Base-by-base conservation (phyloP, 2,888 invertebrate genomes). In the Luperina nickerlii region DNA sequence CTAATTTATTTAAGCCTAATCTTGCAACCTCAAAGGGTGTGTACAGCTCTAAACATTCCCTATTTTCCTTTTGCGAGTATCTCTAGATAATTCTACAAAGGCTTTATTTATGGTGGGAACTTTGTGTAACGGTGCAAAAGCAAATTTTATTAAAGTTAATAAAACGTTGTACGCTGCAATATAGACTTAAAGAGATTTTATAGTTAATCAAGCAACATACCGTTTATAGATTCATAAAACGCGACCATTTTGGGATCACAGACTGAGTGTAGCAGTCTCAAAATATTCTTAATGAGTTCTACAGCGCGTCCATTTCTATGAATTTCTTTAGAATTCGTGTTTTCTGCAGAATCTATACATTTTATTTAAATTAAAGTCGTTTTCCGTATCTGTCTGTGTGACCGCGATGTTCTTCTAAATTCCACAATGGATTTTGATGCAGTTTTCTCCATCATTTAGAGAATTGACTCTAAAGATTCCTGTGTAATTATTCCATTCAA, bases 201-300 rank as follows among this genome's bases (percentile, higher is more conserved):
- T 72, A 81, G 82, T 87, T 87, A 74, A 87, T 87, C 82, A 79
- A 74, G 78, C 62, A 80, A 70, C 45, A 68, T 76, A 62, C 15
- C 18, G 38, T 42, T 86, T 88, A 82, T 74, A 67, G 68, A 75
- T 78, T 65, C 60, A 71, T 82, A 79, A 69, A 76, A 88, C 65
- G 32, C 5, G 24, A 4, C 7, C 65, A 48, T 76, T 75, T 73
- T 72, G 51, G 2, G 54, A 84, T 76, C 65, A 76, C 76, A 65
- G 69, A 74, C 78, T 70, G 69, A 66, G 27, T 88, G 74, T 76
- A 38, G n/a, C 67, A 70, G 65, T 67, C 60, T 76, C n/a, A 32
- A 66, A 72, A 65, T 13, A 71, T 77, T 77, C 15, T 18, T 45
- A 80, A 68, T 76, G 65, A 78, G 70, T 79, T 76, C 38, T 42